phyloP scores from a whole-genome alignment of 1,140 invertebrate species.

The Harpegnathos saltator region DNA sequence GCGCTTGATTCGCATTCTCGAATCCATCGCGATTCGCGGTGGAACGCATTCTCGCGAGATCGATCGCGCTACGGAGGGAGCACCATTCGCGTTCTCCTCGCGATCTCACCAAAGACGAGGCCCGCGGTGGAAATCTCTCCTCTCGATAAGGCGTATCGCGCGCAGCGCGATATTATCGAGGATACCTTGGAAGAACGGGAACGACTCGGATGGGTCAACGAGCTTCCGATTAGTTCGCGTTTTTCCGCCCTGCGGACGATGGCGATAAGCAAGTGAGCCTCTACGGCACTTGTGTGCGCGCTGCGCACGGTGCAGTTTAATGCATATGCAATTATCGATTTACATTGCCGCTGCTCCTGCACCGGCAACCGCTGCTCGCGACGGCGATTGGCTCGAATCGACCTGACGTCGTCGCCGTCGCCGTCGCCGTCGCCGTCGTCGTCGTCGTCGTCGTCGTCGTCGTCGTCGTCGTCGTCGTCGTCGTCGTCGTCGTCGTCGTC shows the following conservation, averaged over 20 bases:
- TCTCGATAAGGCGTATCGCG: too few species aligned
- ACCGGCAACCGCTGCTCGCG: neutral
- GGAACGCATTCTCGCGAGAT: too few species aligned
- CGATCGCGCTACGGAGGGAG: too few species aligned
- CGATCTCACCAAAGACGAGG: too few species aligned
- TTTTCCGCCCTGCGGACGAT: conserved; percentile 27
- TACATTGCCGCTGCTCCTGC: conserved; percentile 14
- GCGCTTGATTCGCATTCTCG: too few species aligned
- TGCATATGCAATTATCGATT: conserved; percentile 61
- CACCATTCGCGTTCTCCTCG: too few species aligned
- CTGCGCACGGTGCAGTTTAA: conserved; percentile 8
- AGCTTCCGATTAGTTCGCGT: conserved; percentile 19
- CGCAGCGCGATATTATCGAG: neutral
- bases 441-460: neutral
- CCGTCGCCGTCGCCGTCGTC: too few species aligned
- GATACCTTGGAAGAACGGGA: neutral
- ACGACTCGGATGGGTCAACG: conserved; percentile 11
- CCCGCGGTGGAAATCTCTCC: too few species aligned
- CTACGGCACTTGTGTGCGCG: neutral
- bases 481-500: neutral
- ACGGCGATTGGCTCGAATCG: neutral
- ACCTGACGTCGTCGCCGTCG: conserved; percentile 3
- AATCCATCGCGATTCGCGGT: too few species aligned
- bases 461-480: too few species aligned
- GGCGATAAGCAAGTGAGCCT: conserved; percentile 24